Evolutionary conservation across 1,140 invertebrate genomes (phyloP).

Genomic region (Manduca sexta): DNA sequence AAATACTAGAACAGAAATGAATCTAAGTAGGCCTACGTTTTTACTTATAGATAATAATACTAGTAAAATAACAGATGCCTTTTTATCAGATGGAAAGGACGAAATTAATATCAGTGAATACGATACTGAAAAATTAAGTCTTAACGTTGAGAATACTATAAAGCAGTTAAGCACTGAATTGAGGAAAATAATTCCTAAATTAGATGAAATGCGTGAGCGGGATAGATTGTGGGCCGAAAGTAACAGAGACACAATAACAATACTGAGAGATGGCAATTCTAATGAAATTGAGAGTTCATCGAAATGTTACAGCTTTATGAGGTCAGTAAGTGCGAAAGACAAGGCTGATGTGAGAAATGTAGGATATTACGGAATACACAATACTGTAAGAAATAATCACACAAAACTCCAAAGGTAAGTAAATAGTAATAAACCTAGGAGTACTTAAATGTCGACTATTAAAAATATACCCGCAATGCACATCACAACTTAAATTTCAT

Average conservation of each 20-base stretch:
- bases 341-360: conserved; percentile 4
- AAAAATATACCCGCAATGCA: too few species aligned
- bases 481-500: neutral
- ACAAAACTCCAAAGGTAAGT: conserved; percentile 14
- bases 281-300: conserved; percentile 41
- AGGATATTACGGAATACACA: conserved; percentile 8
- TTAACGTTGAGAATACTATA: conserved; percentile 64
- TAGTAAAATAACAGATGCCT: conserved; percentile 69
- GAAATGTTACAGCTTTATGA: conserved; percentile 7
- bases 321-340: conserved; percentile 3
- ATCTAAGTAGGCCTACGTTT: conserved; percentile 62
- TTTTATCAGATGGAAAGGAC: conserved; percentile 70
- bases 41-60: conserved; percentile 55
- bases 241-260: conserved; percentile 33
- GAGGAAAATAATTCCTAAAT: conserved; percentile 64
- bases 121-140: conserved; percentile 50
- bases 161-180: conserved; percentile 63
- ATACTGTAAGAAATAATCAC: conserved; percentile 7
- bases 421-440: too few species aligned
- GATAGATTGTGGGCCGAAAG: conserved; percentile 53
- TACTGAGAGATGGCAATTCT: conserved; percentile 43
- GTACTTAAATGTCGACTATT: too few species aligned
- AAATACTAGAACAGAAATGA: conserved; percentile 56
- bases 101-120: conserved; percentile 61
- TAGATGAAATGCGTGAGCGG: conserved; percentile 63